Base-by-base conservation (phyloP, 2,113 vertebrate species). In the Bubo scandiacus region DNA sequence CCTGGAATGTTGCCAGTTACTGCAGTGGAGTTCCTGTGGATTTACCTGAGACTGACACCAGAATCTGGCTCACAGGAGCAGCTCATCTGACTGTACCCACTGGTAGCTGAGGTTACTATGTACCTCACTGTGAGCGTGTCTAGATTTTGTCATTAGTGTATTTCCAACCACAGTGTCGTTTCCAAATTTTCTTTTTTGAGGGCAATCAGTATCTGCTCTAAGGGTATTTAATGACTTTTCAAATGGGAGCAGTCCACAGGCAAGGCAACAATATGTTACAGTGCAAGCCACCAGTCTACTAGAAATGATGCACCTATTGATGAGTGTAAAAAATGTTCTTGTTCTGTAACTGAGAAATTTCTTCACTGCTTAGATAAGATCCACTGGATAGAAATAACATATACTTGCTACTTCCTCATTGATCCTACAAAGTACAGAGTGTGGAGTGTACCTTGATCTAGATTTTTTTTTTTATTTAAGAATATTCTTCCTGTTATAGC, bases 291-390 rank as follows among this genome's bases (percentile, higher is more conserved):
- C 55, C 42, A 75, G 65, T 73, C 58, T 32, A 10, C 8, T 66
- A 57, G 86, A 90, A 74, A 82, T 54, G 23, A 54, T 82, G 74
- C 63, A 83, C 77, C 79, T 86, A 7, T 40, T 55, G 67, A 59
- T 36, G 58, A 82, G 27, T 47, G 55, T 81, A 54, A 73, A 92
- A 91, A 54, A 62, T 70, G 92, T 96, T 96, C 92, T 82, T 96
- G 51, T 84, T 92, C 74, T 74, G 8, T 58, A 74, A 79, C 59
- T 78, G 2, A 5, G 73, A 95, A 81, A 80, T 88, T 55, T 47
- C 49, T 85, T 90, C 49, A 42, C 61, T 34, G 3, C 6, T 93
- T 49, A 51, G 42, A 54, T 68, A 83, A 81, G 34, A 62, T 67
- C 34, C 10, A 67, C 42, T 54, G 49, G 7, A 15, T 68, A 83